A percentile compares a stretch with the other conserved stretches of the same genome.
Evolutionary conservation across 1,140 invertebrate genomes (phyloP).

Genomic region (Idris sp.): DNA sequence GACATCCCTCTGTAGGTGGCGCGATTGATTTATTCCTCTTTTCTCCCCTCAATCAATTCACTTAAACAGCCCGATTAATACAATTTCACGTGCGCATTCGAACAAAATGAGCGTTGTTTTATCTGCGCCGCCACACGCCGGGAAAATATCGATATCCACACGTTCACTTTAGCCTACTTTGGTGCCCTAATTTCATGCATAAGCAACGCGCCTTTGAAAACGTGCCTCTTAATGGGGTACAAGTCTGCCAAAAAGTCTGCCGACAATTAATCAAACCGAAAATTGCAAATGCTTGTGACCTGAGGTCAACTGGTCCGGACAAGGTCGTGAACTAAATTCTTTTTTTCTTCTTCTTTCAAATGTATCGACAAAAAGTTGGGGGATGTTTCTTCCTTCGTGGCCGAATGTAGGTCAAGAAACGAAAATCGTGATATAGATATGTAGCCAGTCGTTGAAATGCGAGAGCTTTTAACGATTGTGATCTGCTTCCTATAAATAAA

Average conservation of each 20-base stretch:
- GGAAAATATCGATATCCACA: conserved; percentile 41
- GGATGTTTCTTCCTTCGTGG: conserved; percentile 20
- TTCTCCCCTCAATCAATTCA: conserved; percentile 14
- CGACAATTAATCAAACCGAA: conserved; percentile 1
- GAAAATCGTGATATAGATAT: conserved; percentile 48
- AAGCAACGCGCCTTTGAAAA: too few relatives aligned
- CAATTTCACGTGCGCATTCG: conserved; percentile 36
- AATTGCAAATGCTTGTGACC: too few relatives aligned
- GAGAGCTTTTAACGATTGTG: conserved; percentile 43
- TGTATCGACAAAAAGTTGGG: conserved; percentile 35
- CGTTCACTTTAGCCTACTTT: conserved; percentile 36
- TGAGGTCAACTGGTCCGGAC: too few relatives aligned
- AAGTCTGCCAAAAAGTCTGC: not conserved
- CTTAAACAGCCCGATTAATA: conserved; percentile 34
- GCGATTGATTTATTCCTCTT: conserved; percentile 26
- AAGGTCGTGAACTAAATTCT: not conserved
- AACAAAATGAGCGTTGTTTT: conserved; percentile 40
- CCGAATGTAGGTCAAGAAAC: conserved; percentile 54
- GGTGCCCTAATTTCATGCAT: conserved; percentile 48
- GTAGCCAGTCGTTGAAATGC: conserved; percentile 23
- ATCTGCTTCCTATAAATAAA: conserved; percentile 44
- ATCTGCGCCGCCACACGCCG: conserved; percentile 18
- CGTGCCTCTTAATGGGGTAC: too few relatives aligned
- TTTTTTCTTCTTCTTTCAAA: conserved; percentile 16
- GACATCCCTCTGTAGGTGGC: not conserved